Evolutionary conservation across 2,888 invertebrate genomes (phyloP).

Genomic region (Ephialtes manifestator): DNA sequence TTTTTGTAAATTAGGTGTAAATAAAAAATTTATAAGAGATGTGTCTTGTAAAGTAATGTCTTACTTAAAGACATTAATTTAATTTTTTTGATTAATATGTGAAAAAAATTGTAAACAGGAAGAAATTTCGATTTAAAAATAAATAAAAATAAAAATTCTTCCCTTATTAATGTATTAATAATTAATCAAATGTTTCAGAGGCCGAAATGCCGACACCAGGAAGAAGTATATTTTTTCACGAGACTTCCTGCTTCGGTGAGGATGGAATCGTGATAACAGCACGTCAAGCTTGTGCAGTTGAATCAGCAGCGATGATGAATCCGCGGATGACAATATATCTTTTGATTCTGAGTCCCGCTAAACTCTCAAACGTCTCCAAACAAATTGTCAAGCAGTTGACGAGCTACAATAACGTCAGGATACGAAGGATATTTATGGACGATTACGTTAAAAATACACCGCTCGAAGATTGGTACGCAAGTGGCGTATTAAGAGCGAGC

Average conservation of each 20-base stretch:
- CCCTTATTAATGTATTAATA: not conserved
- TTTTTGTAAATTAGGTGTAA: too few relatives aligned
- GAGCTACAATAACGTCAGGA: conserved; percentile 87
- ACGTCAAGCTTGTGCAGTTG: conserved; percentile 90
- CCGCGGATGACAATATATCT: conserved; percentile 88
- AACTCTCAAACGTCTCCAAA: conserved; percentile 78
- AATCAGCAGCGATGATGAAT: conserved; percentile 89
- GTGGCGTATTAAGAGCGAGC: conserved; percentile 87
- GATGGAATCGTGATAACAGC: conserved; percentile 85
- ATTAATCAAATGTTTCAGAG: conserved; percentile 66
- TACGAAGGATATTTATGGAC: conserved; percentile 87
- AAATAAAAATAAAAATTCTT: too few relatives aligned
- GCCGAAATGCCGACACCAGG: conserved; percentile 79
- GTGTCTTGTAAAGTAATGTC: too few relatives aligned
- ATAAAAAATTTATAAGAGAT: too few relatives aligned
- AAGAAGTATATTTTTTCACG: conserved; percentile 89
- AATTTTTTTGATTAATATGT: too few relatives aligned
- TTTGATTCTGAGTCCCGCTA: conserved; percentile 86
- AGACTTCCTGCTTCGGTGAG: conserved; percentile 89
- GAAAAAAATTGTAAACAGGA: too few relatives aligned
- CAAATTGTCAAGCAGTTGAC: conserved; percentile 83
- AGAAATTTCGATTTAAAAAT: too few relatives aligned
- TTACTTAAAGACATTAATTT: too few relatives aligned
- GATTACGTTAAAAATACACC: conserved; percentile 88
- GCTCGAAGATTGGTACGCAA: conserved; percentile 87